These are phyloP conservation scores for Takifugu ocellatus DNA, from an alignment of 2,797 vertebrate genomes.

Conservation along the genomic window DNA sequence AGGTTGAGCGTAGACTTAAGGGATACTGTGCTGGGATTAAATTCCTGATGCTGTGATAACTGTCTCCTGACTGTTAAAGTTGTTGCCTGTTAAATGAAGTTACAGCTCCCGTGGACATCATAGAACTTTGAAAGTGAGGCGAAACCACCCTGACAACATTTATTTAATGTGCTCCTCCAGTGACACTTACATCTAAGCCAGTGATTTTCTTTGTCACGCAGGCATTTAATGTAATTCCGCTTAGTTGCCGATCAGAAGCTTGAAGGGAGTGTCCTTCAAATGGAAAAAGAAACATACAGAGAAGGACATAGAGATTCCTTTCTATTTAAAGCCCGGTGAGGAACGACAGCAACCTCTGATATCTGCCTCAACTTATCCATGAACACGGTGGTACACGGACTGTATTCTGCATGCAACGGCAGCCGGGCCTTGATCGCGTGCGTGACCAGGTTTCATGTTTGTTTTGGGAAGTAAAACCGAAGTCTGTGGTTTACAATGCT, in stretches of 20 bases:
- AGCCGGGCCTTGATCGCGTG: slow-evolving; percentile 21
- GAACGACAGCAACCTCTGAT: slow-evolving; percentile 50
- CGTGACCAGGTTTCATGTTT: background rate
- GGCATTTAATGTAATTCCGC: slow-evolving; percentile 14
- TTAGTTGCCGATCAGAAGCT: slow-evolving; percentile 44
- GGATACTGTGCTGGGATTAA: background rate
- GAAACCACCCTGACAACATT: slow-evolving; percentile 1
- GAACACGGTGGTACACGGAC: slow-evolving; percentile 20
- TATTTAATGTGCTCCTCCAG: slow-evolving; percentile 9
- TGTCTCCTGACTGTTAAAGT: no score
- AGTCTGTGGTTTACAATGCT: background rate
- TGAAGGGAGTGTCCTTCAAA: slow-evolving; percentile 57
- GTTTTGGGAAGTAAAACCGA: background rate
- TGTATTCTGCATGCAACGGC: slow-evolving; percentile 15
- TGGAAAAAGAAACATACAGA: slow-evolving; percentile 62
- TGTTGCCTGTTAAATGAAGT: background rate
- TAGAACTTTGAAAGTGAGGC: background rate
- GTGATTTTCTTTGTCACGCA: slow-evolving; percentile 25
- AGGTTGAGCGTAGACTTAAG: background rate
- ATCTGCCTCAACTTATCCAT: slow-evolving; percentile 45
- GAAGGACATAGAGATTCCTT: slow-evolving; percentile 64
- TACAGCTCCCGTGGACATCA: background rate
- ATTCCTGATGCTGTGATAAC: background rate
- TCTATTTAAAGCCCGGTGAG: slow-evolving; percentile 65
- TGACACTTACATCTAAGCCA: background rate